Evolutionary conservation across 1,140 invertebrate species (phyloP), one percentile per base, ranked within the genome.

Genomic region (Ips nitidus): DNA sequence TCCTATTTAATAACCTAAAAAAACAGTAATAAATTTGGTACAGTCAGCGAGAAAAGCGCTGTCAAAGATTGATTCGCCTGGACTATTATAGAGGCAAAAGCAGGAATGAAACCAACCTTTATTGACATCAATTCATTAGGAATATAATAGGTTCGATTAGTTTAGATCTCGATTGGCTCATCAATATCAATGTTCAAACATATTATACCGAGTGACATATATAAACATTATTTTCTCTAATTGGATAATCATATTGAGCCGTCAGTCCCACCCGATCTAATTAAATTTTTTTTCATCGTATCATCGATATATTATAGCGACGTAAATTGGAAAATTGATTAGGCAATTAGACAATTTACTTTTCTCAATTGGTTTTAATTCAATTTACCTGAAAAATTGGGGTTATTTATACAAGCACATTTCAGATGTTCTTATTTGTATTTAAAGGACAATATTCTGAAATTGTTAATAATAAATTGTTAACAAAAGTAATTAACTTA

Each of bases 221-320:
- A 62, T 69, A 69, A 69, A 69, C 67, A 63, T 62, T 69, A 69
- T 69, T 69, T 22, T 62, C 61, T 69, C 58, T 69, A 69, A 69
- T 69, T 69, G 67, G 67, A 60, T 69, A 63, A 61, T 55, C 50
- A 47, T 69, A 52, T 42, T 37, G 22, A 45, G 8, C 22, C 47
- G 22, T 39, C 22, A 22, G 45, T 50, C 58, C 67, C 41, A 62
- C 55, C 64, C 37, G 58, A 22, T 38, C 7, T 69, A 61, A 62
- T 52, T 67, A 41, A 36, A 43, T 68, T 53, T 60, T 59, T 45
- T 50, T 22, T 22, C 45, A 50, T 55, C 45, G 41, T 60, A 59
- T 52, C 56, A 56, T 5, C 52, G 43, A 47, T 42, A 8, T 50
- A 22, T 22, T 22, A 22, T 22, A 22, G 22, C 45, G 42, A 39